These are phyloP conservation scores for Carterocephalus palaemon DNA, from an alignment of 2,888 invertebrate species.

Conservation along the genomic window DNA sequence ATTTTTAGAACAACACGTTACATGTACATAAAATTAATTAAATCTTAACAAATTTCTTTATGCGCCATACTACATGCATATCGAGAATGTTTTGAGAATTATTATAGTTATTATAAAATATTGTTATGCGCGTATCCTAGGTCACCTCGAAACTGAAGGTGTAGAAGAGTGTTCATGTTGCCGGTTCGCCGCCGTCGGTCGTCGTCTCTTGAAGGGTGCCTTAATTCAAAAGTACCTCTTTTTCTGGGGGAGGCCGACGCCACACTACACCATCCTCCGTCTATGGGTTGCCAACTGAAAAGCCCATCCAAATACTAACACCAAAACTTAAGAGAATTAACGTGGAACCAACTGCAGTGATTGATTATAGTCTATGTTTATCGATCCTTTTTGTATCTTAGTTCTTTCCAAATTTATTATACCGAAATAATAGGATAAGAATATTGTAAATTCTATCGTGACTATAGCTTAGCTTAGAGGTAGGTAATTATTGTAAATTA, in stretches of 20 bases:
- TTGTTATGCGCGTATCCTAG: conserved; percentile 61
- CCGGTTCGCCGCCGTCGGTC: conserved; percentile 34
- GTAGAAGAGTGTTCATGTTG: conserved; percentile 28
- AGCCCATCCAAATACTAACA: conserved; percentile 74
- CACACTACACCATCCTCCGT: conserved; percentile 38
- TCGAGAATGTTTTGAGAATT: conserved; percentile 39
- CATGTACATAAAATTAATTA: conserved; percentile 52
- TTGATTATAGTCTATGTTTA: conserved; percentile 4
- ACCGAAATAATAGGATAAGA: too few relatives aligned
- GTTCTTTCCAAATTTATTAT: too few relatives aligned
- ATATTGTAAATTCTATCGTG: too few relatives aligned
- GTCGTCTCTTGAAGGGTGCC: conserved; percentile 39
- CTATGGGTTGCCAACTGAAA: conserved; percentile 69
- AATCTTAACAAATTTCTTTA: conserved; percentile 51
- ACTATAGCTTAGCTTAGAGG: neutral
- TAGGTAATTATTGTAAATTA: too few relatives aligned
- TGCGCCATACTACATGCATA: conserved; percentile 59
- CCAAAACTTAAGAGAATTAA: conserved; percentile 44
- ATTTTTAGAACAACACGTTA: conserved; percentile 60
- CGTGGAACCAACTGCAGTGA: conserved; percentile 36
- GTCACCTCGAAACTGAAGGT: conserved; percentile 69
- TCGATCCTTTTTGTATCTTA: neutral
- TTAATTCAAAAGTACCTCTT: conserved; percentile 73
- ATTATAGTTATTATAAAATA: conserved; percentile 41
- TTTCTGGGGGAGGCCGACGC: conserved; percentile 39